Evolutionary conservation across 2,888 invertebrate species (phyloP).

Genomic region (Agrypnus murinus): DNA sequence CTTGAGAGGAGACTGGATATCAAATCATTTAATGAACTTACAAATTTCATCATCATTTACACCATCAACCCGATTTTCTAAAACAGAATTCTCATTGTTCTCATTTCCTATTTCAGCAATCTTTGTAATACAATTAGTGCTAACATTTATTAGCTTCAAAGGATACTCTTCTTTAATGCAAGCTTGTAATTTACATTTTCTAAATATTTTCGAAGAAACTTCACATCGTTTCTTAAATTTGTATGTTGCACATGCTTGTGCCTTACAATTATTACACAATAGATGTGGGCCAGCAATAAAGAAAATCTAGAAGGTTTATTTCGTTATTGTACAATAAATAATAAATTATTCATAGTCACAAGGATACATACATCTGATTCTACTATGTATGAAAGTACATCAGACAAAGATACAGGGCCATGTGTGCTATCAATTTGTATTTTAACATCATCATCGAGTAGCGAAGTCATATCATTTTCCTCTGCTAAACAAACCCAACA

Average conservation of each 20-base stretch:
- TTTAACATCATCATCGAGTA: neutral
- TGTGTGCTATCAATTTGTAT: neutral
- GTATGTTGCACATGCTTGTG: slow-evolving; percentile 31
- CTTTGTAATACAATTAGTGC: neutral
- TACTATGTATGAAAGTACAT: slow-evolving; percentile 24
- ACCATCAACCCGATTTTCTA: too few relatives aligned
- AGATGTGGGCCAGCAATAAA: slow-evolving; percentile 29
- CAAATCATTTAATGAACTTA: too few relatives aligned
- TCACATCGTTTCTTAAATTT: slow-evolving; percentile 34
- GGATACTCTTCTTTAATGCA: slow-evolving; percentile 8
- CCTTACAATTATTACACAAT: slow-evolving; percentile 35
- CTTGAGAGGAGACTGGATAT: too few relatives aligned
- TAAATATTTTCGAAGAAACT: slow-evolving; percentile 18
- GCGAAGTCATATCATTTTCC: slow-evolving; percentile 30
- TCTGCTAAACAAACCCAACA: slow-evolving; percentile 34
- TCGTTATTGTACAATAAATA: too few relatives aligned
- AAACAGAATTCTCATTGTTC: too few relatives aligned
- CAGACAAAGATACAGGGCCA: slow-evolving; percentile 6
- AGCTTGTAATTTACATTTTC: slow-evolving; percentile 15
- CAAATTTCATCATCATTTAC: too few relatives aligned
- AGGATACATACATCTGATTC: slow-evolving; percentile 2
- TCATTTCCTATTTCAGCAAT: neutral
- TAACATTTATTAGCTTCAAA: neutral
- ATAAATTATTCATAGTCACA: neutral
- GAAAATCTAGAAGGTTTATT: too few relatives aligned